Evolutionary conservation across 2,888 invertebrate species (phyloP).

Genomic region (Argyresthia goedartella): DNA sequence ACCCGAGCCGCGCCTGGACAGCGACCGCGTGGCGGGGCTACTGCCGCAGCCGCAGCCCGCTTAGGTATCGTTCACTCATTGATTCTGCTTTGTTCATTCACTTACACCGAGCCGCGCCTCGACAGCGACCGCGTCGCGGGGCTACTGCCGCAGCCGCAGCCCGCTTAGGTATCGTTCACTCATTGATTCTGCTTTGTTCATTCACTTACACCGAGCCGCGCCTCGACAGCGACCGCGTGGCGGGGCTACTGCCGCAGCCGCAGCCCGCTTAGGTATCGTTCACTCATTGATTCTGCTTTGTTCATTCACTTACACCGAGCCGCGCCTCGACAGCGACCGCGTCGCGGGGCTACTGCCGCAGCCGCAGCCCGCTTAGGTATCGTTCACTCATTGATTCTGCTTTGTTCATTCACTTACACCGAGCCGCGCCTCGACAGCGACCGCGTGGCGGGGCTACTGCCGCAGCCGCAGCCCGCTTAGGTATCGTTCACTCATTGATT

Average conservation of each 20-base stretch:
- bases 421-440: no score
- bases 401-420: not conserved
- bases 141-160: not conserved
- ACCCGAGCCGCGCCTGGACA: not conserved
- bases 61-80: not conserved
- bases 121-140: not conserved
- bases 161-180: not conserved
- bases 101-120: not conserved
- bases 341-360: not conserved
- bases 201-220: not conserved
- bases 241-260: not conserved
- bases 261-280: not conserved
- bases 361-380: not conserved
- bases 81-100: not conserved
- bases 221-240: not conserved
- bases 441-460: no score
- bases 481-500: no score
- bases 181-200: not conserved
- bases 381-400: not conserved
- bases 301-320: not conserved
- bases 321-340: not conserved
- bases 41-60: conserved; percentile 1
- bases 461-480: no score
- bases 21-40: not conserved
- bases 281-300: not conserved